Base-by-base conservation (phyloP, 2,113 vertebrate species). In the Lophochroa leadbeateri region DNA sequence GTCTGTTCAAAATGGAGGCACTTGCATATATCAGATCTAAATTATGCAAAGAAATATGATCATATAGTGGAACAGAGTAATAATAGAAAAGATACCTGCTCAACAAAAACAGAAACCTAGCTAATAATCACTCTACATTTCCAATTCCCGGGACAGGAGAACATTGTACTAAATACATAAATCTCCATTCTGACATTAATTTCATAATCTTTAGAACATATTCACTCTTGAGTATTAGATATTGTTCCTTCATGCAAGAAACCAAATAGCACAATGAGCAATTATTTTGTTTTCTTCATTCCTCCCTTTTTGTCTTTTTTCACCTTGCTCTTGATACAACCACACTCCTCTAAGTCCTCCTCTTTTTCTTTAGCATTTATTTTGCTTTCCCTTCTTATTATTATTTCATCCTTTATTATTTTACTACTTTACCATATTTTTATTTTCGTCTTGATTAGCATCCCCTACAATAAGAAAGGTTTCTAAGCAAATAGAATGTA, bases 11-110 rank as follows among this genome's bases (percentile, higher is more conserved):
- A 97, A 97, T 33, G 61, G 94, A 96, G 94, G 95, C 46, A 93
- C 92, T 88, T 65, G 92, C 87, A 97, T 97, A 98, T 75, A 98
- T 97, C 96, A 97, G 97, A 97, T 92, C 65, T 95, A 97, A 98
- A 97, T 97, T 97, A 97, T 94, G 86, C 96, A 97, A 97, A 97
- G 92, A 97, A 95, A 95, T 91, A 95, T 43, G 84, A 97, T 95
- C 91, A 96, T 92, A 95, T 14, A 97, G 77, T 95, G 95, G 94
- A 98, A 97, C 93, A 94, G 90, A 95, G 88, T 94, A 96, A 63
- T 97, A 97, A 97, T 63, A 96, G 86, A 90, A 95, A 92, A 97
- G 90, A 97, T 96, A 97, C 83, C 88, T 97, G 88, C 84, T 96
- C 96, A 93, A 97, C 81, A 97, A 97, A 98, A 97, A 65, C 92